Evolutionary conservation across 1,140 invertebrate genomes (phyloP), one percentile per base, ranked within the genome.

Genomic region (Calliphora vicina): DNA sequence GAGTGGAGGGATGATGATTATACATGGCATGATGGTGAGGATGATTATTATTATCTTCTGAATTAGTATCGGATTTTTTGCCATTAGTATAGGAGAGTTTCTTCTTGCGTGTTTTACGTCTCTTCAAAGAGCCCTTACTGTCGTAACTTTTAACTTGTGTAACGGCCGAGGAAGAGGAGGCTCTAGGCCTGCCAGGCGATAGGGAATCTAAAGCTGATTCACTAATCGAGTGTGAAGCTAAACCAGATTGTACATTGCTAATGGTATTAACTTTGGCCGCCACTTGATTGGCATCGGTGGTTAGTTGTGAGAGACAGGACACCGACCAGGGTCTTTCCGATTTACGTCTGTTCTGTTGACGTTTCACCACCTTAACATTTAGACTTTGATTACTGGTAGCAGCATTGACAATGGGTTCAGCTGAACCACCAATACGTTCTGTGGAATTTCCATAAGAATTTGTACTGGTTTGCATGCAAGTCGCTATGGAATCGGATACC

Each of bases 171-270:
- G 88, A 89, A 71, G 88, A 86, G 2, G 86, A 85, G 84, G 84
- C 90, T 86, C 88, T 91, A 86, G 50, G 87, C 86, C 35, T 92
- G 84, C 87, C 87, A 15, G 91, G 90, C 2, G 91, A 91, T 25
- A 96, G 91, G 20, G 95, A 94, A 89, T 97, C 94, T 15, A 97
- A 91, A 15, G 96, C 96, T 0, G 96, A 96, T 91, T 98, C 96
- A 0, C 96, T 97, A 85, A 96, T 96, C 0, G 96, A 97, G 85
- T 92, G 94, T 91, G 86, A 94, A 91, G 82, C 93, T 91, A 85
- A 90, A 29, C 85, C 93, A 86, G 84, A 89, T 85, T 86, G 85
- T 13, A 86, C 88, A 74, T 86, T 83, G 2, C 83, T 84, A 0
- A 74, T 84, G 5, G 67, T 85, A 2, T 84, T 84, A n/a, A 85